A percentile compares a stretch with the other conserved stretches of the same genome.
Evolutionary conservation across 1,140 invertebrate genomes (phyloP).

Genomic region (Megalonaias nervosa): DNA sequence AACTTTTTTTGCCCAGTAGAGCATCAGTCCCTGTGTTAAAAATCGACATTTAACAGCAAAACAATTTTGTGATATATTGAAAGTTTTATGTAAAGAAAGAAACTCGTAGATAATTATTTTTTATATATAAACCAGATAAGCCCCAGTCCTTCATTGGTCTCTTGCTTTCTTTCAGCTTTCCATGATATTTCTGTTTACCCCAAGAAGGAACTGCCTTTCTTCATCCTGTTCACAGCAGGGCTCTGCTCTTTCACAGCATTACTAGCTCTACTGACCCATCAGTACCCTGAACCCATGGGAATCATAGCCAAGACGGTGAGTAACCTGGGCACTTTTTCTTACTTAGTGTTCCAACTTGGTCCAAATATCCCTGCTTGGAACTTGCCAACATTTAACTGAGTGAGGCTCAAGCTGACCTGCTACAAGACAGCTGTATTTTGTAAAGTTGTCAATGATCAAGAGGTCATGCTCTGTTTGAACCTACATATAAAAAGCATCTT

Average conservation of each 20-base stretch:
- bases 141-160: too few relatives aligned
- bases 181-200: constrained; percentile 98
- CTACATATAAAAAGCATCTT: too few relatives aligned
- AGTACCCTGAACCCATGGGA: constrained; percentile 95
- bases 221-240: constrained; percentile 94
- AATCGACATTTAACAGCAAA: too few relatives aligned
- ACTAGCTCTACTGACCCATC: constrained; percentile 91
- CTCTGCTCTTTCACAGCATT: constrained; percentile 96
- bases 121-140: too few relatives aligned
- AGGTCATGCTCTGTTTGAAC: too few relatives aligned
- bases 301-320: constrained; percentile 83
- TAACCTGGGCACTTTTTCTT: constrained; percentile 23
- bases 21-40: too few relatives aligned
- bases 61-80: too few relatives aligned
- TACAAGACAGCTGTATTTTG: too few relatives aligned
- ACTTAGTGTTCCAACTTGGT: neutral
- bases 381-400: neutral
- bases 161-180: constrained; percentile 77
- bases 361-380: neutral
- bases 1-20: too few relatives aligned
- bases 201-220: constrained; percentile 96
- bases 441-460: too few relatives aligned
- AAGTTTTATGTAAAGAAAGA: too few relatives aligned
- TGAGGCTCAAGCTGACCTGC: neutral
- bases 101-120: too few relatives aligned